These are phyloP conservation scores for Drosophila testacea DNA, from an alignment of 2,888 invertebrate genomes.

Conservation along the genomic window DNA sequence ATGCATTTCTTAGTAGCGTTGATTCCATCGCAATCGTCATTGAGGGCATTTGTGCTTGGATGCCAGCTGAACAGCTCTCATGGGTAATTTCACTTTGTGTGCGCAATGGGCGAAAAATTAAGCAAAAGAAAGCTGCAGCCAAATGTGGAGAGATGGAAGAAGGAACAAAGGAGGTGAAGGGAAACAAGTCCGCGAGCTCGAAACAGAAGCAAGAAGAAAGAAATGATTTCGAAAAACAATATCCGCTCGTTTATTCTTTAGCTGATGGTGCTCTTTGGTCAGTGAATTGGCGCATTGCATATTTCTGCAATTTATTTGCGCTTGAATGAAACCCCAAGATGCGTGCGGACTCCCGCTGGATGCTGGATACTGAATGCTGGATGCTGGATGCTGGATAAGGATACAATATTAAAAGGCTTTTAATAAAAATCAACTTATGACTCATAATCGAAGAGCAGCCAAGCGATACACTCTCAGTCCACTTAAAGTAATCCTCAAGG, in stretches of 20 bases:
- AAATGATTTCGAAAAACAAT: slow-evolving; percentile 76
- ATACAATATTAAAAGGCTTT: slow-evolving; percentile 67
- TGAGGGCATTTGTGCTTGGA: slow-evolving; percentile 16
- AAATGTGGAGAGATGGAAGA: background rate
- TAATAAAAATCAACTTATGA: slow-evolving; percentile 67
- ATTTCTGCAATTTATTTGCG: slow-evolving; percentile 74
- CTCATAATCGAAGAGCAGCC: slow-evolving; percentile 54
- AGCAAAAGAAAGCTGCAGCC: slow-evolving; percentile 47
- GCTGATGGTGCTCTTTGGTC: slow-evolving; percentile 42
- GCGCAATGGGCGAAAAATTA: slow-evolving; percentile 74
- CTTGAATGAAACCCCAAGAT: slow-evolving; percentile 64
- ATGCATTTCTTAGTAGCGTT: slow-evolving; percentile 53
- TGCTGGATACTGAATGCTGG: too few relatives aligned
- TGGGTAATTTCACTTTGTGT: slow-evolving; percentile 75
- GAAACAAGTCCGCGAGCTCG: slow-evolving; percentile 32
- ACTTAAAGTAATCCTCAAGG: slow-evolving; percentile 8
- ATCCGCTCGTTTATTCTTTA: slow-evolving; percentile 65
- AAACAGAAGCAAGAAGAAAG: slow-evolving; percentile 44
- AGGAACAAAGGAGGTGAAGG: background rate
- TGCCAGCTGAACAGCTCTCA: slow-evolving; percentile 56
- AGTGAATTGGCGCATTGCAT: slow-evolving; percentile 71
- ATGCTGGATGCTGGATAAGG: background rate
- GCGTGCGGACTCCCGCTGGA: slow-evolving; percentile 22
- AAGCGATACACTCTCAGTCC: slow-evolving; percentile 17
- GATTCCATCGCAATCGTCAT: slow-evolving; percentile 13